Percentiles rank a stretch among this genome's conserved stretches.
Evolutionary conservation across 2,113 vertebrate species (phyloP).

Genomic region (Sphyrna mokarran): DNA sequence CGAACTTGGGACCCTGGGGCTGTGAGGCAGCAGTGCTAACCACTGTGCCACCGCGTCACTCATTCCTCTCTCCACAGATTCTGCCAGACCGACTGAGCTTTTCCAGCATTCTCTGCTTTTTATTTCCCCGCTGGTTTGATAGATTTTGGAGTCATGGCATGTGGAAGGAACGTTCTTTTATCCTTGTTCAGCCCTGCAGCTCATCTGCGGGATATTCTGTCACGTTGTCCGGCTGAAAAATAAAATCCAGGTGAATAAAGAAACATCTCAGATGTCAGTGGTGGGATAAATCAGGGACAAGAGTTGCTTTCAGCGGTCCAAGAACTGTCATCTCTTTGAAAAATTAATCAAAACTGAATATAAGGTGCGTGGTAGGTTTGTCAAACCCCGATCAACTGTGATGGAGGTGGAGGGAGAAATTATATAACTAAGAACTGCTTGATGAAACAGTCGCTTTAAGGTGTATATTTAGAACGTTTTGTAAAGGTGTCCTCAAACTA

Average conservation of each 20-base stretch:
- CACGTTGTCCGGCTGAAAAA: background rate
- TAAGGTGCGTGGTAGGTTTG: background rate
- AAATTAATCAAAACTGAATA: background rate
- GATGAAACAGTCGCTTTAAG: background rate
- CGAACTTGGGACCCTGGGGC: no score
- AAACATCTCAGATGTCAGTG: background rate
- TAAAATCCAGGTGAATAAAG: background rate
- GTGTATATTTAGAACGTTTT: background rate
- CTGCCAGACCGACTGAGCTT: no score
- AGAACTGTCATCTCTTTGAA: background rate
- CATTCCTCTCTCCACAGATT: no score
- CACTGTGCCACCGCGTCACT: no score
- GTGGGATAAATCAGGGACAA: background rate
- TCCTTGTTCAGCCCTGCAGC: background rate
- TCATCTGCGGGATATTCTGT: background rate
- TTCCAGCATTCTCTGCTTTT: no score
- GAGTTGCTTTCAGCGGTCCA: background rate
- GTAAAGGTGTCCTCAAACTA: background rate
- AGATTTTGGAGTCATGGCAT: background rate
- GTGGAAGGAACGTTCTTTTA: background rate
- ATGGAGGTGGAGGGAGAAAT: background rate
- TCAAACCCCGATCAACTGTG: conserved; percentile 11
- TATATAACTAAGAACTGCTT: background rate
- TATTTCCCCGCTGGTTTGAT: background rate
- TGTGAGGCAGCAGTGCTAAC: no score